Evolutionary conservation across 2,797 vertebrate genomes (phyloP).

Genomic region (Austrolebias charrua): DNA sequence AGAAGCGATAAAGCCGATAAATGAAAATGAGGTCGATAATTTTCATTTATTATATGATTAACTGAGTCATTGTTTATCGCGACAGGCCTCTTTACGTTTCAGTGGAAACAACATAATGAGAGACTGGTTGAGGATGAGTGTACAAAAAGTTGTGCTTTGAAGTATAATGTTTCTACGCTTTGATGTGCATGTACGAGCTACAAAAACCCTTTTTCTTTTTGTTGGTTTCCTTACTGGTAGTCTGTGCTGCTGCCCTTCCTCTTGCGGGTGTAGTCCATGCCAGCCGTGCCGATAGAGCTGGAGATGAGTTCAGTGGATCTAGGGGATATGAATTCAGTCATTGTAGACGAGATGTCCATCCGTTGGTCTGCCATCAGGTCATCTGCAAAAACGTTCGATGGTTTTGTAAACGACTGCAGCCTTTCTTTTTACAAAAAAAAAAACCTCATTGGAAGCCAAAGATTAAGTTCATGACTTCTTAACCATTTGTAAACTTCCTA

Average conservation of each 20-base stretch:
- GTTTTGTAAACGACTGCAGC: too few species aligned
- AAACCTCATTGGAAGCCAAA: too few species aligned
- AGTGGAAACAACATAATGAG: too few species aligned
- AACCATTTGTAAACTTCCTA: too few species aligned
- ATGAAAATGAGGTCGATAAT: too few species aligned
- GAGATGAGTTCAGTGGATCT: slow-evolving; percentile 93
- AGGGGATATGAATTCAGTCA: slow-evolving; percentile 97
- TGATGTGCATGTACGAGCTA: not conserved
- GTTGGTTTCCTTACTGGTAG: slow-evolving; percentile 86
- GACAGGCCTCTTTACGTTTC: too few species aligned
- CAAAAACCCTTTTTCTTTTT: not conserved
- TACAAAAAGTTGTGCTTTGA: not conserved
- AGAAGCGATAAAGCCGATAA: too few species aligned
- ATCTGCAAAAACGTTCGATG: slow-evolving; percentile 68
- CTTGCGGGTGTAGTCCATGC: slow-evolving; percentile 96
- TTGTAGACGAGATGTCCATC: slow-evolving; percentile 99
- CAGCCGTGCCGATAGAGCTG: slow-evolving; percentile 88
- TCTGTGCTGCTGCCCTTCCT: slow-evolving; percentile 96
- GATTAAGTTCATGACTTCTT: too few species aligned
- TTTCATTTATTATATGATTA: too few species aligned
- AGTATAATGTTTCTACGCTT: not conserved
- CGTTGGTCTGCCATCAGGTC: slow-evolving; percentile 99
- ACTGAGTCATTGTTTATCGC: too few species aligned
- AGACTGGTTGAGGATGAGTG: not conserved
- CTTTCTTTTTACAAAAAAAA: too few species aligned